These are phyloP conservation scores for Tamias sibiricus DNA, from an alignment of 2,113 vertebrate species.

Conservation along the genomic window DNA sequence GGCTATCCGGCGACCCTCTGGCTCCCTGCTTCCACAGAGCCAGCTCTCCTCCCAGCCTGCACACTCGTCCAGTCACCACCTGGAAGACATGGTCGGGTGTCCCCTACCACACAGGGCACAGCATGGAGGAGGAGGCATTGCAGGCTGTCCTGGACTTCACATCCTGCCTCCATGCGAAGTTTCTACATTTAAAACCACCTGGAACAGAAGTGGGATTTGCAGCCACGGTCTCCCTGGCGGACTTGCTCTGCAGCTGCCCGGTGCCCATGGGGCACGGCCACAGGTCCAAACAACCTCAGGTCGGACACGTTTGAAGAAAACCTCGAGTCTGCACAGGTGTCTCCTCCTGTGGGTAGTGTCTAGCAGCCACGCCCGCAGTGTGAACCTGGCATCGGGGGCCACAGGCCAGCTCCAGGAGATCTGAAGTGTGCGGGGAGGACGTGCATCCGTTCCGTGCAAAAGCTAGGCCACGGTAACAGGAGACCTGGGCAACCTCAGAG, in stretches of 20 bases:
- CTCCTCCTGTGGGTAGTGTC: not conserved
- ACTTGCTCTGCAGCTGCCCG: not conserved
- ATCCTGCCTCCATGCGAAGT: not conserved
- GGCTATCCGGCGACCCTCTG: too few relatives aligned
- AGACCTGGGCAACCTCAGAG: not conserved
- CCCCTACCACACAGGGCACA: accelerated
- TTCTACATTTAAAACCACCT: accelerated
- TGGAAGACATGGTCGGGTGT: not conserved
- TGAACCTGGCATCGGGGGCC: too few relatives aligned
- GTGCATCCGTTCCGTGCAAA: not conserved
- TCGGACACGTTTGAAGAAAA: not conserved
- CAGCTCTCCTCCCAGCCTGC: not conserved
- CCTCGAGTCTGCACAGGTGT: accelerated
- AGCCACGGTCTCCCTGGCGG: accelerated
- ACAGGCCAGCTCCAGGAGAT: not conserved
- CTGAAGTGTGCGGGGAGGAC: accelerated
- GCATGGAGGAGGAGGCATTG: accelerated
- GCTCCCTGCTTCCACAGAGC: not conserved
- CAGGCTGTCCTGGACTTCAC: not conserved
- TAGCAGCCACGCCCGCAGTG: accelerated
- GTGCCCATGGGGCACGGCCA: not conserved
- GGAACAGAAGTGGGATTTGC: accelerated
- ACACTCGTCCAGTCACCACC: not conserved
- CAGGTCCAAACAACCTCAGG: not conserved
- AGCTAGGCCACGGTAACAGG: too few relatives aligned